Percentiles rank a stretch among this genome's conserved stretches.
Evolutionary conservation across 2,797 vertebrate genomes (phyloP).

Genomic region (Parotocinclus haroldoi): DNA sequence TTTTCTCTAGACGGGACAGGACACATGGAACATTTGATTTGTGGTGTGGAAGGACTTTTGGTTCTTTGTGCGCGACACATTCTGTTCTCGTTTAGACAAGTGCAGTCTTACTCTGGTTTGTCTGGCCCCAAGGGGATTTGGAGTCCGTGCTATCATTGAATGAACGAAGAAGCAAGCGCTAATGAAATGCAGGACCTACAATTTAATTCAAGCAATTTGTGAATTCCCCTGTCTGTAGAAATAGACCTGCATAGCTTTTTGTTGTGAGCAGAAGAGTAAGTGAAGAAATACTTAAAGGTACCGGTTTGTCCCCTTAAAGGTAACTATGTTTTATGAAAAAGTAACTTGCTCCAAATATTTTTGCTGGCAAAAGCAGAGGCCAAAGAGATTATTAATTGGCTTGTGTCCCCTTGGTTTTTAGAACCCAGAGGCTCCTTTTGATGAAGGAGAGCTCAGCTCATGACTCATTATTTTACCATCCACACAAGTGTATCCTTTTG

Average conservation of each 20-base stretch:
- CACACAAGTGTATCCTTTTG: constrained; percentile 23
- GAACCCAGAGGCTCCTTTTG: constrained; percentile 3
- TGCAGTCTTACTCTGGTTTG: constrained; percentile 17
- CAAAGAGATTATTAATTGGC: constrained; percentile 39
- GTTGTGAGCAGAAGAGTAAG: background rate
- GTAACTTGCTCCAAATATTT: constrained; percentile 3
- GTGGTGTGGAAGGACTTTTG: constrained; percentile 27
- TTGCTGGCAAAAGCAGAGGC: constrained; percentile 21
- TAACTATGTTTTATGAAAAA: too few relatives aligned
- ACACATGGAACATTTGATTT: constrained; percentile 38
- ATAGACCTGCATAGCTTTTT: background rate
- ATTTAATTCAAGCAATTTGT: background rate
- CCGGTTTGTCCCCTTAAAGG: too few relatives aligned
- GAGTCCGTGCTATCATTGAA: background rate
- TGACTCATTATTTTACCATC: constrained; percentile 25
- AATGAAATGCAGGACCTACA: constrained; percentile 1
- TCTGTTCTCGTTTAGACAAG: constrained; percentile 20
- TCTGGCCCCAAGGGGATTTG: background rate
- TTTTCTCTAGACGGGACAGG: constrained; percentile 6
- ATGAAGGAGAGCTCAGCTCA: too few relatives aligned
- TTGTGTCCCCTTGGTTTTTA: constrained; percentile 16
- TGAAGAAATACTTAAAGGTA: too few relatives aligned
- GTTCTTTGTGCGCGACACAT: constrained; percentile 5
- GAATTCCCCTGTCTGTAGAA: constrained; percentile 1
- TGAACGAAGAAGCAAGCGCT: background rate